Evolutionary conservation across 2,888 invertebrate species (phyloP).

Genomic region (Dorcus hopei): DNA sequence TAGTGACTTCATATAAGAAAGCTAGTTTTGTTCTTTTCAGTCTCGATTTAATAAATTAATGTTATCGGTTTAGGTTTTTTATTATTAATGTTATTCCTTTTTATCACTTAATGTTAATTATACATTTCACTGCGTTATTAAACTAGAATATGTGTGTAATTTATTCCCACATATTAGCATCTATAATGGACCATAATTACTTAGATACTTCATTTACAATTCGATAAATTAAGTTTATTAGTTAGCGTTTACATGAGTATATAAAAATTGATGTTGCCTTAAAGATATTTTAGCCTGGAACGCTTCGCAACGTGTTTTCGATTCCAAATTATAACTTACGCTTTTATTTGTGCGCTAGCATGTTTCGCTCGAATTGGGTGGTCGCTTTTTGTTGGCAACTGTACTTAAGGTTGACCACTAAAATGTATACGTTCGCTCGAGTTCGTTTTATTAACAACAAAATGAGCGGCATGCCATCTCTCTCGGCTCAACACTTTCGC

Average conservation of each 20-base stretch:
- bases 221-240: too few species aligned
- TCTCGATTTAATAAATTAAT: too few species aligned
- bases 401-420: constrained; percentile 13
- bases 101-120: too few species aligned
- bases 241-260: not conserved
- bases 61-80: too few species aligned
- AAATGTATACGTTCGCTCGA: not conserved
- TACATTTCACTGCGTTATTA: too few species aligned
- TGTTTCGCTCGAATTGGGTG: constrained; percentile 28
- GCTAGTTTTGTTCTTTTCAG: too few species aligned
- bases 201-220: too few species aligned
- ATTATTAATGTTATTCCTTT: too few species aligned
- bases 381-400: constrained; percentile 31
- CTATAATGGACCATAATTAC: too few species aligned
- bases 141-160: too few species aligned
- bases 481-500: not conserved
- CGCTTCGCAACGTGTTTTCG: constrained; percentile 29
- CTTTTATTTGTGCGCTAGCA: constrained; percentile 30
- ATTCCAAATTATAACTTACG: constrained; percentile 37
- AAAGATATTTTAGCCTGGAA: not conserved
- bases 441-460: not conserved
- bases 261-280: not conserved
- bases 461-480: not conserved
- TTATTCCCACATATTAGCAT: too few species aligned
- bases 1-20: too few species aligned